These are phyloP conservation scores for Chinchilla lanigera DNA, from an alignment of 2,113 vertebrate genomes.

Conservation along the genomic window DNA sequence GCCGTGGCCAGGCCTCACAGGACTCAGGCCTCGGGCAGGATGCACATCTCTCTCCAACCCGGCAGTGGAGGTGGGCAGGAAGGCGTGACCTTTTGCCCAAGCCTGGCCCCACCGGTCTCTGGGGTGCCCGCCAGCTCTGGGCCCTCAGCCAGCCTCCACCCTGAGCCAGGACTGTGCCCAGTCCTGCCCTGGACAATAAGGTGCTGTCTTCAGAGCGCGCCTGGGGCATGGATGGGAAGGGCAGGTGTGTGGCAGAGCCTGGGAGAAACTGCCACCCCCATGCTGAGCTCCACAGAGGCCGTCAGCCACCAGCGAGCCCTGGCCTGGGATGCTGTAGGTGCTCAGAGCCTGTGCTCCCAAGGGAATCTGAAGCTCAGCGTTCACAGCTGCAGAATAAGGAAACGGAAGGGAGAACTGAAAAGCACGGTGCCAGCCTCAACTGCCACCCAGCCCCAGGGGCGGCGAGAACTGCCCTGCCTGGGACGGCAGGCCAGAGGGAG, in stretches of 20 bases:
- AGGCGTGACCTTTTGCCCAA: background rate
- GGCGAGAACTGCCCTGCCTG: fast-evolving
- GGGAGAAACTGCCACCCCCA: background rate
- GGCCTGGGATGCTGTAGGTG: background rate
- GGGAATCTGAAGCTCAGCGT: background rate
- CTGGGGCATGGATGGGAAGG: fast-evolving
- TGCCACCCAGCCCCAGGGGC: background rate
- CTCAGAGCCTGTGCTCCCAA: fast-evolving
- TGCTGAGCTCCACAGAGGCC: background rate
- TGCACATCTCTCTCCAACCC: background rate
- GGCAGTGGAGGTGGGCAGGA: too few species aligned
- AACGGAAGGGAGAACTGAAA: fast-evolving
- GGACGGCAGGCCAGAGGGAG: fast-evolving
- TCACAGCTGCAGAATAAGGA: fast-evolving
- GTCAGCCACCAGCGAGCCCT: too few species aligned
- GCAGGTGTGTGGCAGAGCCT: fast-evolving
- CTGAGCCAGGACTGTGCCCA: fast-evolving
- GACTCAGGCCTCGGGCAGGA: background rate
- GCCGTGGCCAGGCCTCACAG: background rate
- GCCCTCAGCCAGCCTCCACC: background rate
- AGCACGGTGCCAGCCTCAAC: background rate
- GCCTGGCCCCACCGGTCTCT: background rate
- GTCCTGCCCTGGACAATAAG: fast-evolving
- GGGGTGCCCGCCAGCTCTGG: fast-evolving
- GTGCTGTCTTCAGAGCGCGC: background rate